A percentile compares a stretch with the other conserved stretches of the same genome.
Evolutionary conservation across 30 jellyfish, hydroid and myxozoan species (phyloP).

Genomic region (Hydractinia echinata): DNA sequence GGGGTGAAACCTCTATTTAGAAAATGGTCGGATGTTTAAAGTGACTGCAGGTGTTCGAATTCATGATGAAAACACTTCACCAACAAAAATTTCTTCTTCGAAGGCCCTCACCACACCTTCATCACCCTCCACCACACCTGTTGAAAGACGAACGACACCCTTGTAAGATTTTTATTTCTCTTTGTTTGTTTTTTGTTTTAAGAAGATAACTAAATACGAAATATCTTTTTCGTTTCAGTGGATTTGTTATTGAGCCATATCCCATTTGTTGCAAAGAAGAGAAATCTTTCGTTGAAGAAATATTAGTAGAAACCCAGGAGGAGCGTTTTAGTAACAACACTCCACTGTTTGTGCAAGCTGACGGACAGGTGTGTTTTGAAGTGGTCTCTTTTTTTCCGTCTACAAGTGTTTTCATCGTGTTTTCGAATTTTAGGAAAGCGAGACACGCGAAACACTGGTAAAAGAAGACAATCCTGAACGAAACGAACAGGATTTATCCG

Average conservation of each 20-base stretch:
- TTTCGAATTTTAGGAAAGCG: too few relatives aligned
- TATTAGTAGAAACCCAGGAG: not conserved
- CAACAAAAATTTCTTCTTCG: constrained; percentile 26
- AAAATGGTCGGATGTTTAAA: constrained; percentile 62
- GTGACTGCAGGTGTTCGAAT: constrained; percentile 68
- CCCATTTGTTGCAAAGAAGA: constrained; percentile 15
- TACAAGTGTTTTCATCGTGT: too few relatives aligned
- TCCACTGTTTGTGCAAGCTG: too few relatives aligned
- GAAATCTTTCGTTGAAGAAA: not conserved
- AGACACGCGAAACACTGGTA: too few relatives aligned
- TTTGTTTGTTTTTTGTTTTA: not conserved
- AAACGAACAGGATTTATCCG: too few relatives aligned
- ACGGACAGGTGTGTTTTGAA: too few relatives aligned
- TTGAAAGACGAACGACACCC: constrained; percentile 39
- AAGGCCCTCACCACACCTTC: constrained; percentile 18
- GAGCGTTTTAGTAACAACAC: not conserved
- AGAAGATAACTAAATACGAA: too few relatives aligned
- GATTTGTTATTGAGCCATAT: constrained; percentile 70
- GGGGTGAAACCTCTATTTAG: constrained; percentile 21
- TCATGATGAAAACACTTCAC: not conserved
- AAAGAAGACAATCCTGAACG: too few relatives aligned
- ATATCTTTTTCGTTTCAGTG: constrained; percentile 32
- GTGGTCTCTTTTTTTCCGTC: too few relatives aligned
- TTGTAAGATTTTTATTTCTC: constrained; percentile 24
- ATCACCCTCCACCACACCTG: not conserved